Conservation (phyloP, 2,113 vertebrate species). For the Paratilapia polleni region DNA sequence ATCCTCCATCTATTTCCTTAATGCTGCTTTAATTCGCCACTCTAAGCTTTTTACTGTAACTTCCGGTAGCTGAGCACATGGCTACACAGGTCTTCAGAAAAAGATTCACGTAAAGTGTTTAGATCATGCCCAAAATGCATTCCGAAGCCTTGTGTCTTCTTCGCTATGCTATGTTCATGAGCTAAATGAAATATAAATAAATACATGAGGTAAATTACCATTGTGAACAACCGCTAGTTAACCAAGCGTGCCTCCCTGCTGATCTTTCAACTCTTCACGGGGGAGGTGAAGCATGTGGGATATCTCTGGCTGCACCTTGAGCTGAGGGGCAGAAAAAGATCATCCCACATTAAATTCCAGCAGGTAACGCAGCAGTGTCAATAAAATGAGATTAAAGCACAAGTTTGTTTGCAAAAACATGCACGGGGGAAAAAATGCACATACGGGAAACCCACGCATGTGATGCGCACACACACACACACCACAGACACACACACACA, state of each 20-base stretch:
- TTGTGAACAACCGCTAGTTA: constrained; percentile 18
- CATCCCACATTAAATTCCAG: constrained; percentile 61
- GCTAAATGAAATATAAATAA: constrained; percentile 31
- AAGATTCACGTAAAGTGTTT: neutral
- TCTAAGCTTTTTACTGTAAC: neutral
- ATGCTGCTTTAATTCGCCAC: neutral
- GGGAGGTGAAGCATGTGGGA: constrained; percentile 34
- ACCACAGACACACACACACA: neutral
- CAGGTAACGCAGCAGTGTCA: constrained; percentile 43
- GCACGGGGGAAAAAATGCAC: neutral
- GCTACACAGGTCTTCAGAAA: neutral
- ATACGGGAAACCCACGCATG: constrained; percentile 30
- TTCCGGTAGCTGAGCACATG: neutral
- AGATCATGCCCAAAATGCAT: constrained; percentile 9
- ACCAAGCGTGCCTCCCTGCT: constrained; percentile 28
- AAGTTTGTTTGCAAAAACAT: constrained; percentile 35
- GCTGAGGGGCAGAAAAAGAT: constrained; percentile 63
- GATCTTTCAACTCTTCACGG: constrained; percentile 25
- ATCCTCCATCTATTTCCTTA: neutral
- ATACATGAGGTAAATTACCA: constrained; percentile 25
- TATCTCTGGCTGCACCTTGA: constrained; percentile 68
- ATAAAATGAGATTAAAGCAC: constrained; percentile 54
- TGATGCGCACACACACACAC: neutral
- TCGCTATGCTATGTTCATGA: neutral
- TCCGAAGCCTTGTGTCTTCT: neutral